Conservation (phyloP, 2,888 invertebrate species). For the Mythimna ferrago region DNA sequence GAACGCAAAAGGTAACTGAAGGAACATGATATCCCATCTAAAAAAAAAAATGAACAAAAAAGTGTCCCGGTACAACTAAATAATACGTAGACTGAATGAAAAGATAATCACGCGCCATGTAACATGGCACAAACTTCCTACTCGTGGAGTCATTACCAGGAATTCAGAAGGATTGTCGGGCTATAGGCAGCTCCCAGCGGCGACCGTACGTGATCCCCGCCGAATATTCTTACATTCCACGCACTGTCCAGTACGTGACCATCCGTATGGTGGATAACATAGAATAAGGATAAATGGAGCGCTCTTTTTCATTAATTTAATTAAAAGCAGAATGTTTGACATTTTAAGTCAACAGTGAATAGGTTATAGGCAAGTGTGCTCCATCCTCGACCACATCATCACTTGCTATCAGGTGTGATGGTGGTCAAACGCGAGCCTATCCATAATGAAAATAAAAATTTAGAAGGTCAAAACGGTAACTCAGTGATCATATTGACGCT, state of each 20-base stretch:
- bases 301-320: not conserved
- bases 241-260: constrained; percentile 58
- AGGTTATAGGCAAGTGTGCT: too few relatives aligned
- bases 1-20: too few relatives aligned
- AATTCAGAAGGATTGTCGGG: constrained; percentile 54
- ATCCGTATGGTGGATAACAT: constrained; percentile 21
- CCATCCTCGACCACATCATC: too few relatives aligned
- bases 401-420: too few relatives aligned
- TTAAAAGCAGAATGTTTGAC: too few relatives aligned
- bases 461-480: too few relatives aligned
- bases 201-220: constrained; percentile 54
- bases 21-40: too few relatives aligned
- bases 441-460: too few relatives aligned
- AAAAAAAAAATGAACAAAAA: too few relatives aligned
- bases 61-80: constrained; percentile 9
- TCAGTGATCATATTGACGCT: too few relatives aligned
- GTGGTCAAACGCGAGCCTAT: too few relatives aligned
- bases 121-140: constrained; percentile 56
- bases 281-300: constrained; percentile 19
- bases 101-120: constrained; percentile 53
- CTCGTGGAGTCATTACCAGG: constrained; percentile 56
- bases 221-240: constrained; percentile 48
- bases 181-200: constrained; percentile 49
- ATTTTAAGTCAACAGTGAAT: too few relatives aligned
- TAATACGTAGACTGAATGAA: constrained; percentile 33